Evolutionary conservation across 1,140 invertebrate species (phyloP), one percentile per base, ranked within the genome.

Genomic region (Macrobrachium rosenbergii): DNA sequence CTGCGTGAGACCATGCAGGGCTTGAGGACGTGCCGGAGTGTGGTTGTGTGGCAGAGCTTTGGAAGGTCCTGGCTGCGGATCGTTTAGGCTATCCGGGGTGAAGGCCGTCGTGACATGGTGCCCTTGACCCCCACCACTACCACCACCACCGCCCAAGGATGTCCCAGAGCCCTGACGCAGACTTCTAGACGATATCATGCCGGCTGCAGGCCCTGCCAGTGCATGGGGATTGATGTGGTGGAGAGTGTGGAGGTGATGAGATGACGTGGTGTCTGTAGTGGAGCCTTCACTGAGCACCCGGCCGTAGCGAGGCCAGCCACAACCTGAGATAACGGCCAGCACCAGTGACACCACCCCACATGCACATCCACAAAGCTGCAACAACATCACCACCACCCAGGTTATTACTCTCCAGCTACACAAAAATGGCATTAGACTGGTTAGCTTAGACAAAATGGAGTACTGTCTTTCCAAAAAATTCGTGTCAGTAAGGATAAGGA

Each of bases 31-130:
- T 16, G 80, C 69, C n/a, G 82, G 87, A 43, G 89, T 88, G 87
- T 90, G 89, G 77, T 90, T 90, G 64, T 88, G 83, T 43, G 88
- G 87, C 83, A 86, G 82, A 60, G 78, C 83, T 81, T 94, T 94
- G 83, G 93, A 94, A 85, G 93, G 93, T 90, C 94, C 94, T 72
- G 94, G 94, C 90, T 94, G 93, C 88, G 93, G 92, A 89, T 94
- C 93, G 87, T 94, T 93, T 77, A 93, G 91, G 84, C 87, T 90
- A 72, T 90, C 89, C 43, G 93, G 92, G 89, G 91, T 91, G 69
- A 91, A 90, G 60, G 90, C 90, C 14, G 90, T 90, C 12, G 91
- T 91, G 28, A 90, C 91, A 45, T 91, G 90, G 23, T 90, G 91
- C 76, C 90, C 90, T 59, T 80, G 83, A 62, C 37, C 72, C 79